Base-by-base conservation (phyloP, 2,797 vertebrate species). In the Dryobates pubescens region DNA sequence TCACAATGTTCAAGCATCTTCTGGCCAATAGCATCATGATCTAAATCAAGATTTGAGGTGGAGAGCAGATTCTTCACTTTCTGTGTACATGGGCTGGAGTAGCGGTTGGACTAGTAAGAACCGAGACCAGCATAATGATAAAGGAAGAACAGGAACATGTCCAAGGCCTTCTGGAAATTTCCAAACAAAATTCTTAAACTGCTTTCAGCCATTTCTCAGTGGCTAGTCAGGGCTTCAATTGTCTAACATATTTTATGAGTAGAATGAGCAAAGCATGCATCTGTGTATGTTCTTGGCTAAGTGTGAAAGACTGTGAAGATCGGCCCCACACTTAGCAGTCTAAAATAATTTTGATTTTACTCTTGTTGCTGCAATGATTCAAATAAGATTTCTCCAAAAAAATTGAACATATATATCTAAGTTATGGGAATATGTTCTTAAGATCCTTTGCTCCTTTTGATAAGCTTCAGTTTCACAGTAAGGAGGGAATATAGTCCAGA, bases 391-490 rank as follows among this genome's bases (percentile, higher is more conserved):
- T 72, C 43, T 62, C 20, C 56, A 67, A 81, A 34, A n/a, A 26
- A 56, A 49, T 58, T 58, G 27, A 84, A 65, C 22, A 51, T 0
- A 0, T 43, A 22, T 73, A 57, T n/a, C n/a, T n/a, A 34, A 75
- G n/a, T 58, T 47, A 49, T 24, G 23, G 13, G 29, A 74, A 74
- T 80, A 13, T 77, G 10, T 68, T 80, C 68, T 70, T 71, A 63
- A 84, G 76, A 67, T 49, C 32, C 36, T 85, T 73, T 86, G 32
- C 69, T 92, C 59, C 38, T 45, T 73, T 88, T 89, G 57, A 70
- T 88, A 79, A 81, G 65, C 61, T 77, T 83, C 61, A 76, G 0
- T 90, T 84, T 93, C 81, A 85, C 49, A 57, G 59, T 23, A 70
- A 30, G 51, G 32, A 76, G 9, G 19, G 15, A 77, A 79, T 77